Base-by-base conservation (phyloP, 2,888 invertebrate genomes). In the Panorpa germanica region DNA sequence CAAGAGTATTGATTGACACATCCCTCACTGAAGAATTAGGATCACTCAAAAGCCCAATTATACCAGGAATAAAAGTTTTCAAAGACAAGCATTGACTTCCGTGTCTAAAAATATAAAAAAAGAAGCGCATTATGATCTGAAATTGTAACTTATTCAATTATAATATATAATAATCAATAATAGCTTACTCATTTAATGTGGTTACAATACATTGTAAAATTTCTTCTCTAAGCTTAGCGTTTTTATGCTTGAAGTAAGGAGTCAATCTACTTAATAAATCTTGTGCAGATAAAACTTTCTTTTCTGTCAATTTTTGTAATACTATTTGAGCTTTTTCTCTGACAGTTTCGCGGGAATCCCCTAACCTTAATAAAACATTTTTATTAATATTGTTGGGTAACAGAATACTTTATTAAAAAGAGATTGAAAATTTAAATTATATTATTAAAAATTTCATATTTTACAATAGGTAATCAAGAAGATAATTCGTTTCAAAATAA, bases 151-250 rank as follows among this genome's bases (percentile, higher is more conserved):
- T 18, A 34, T 19, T 30, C 12, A 23, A 18, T 25, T 28, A 35
- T 14, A 19, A 24, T 30, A 23, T 12, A 34, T 18, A 30, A 35
- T 13, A 21, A 27, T 33, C 6, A 17, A 26, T 23, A 32, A 18
- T 32, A 25, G 54, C 75, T 70, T 54, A 86, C 80, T 77, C 74
- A 48, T 83, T 77, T 18, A 93, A 55, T 25, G 83, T 69, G 33
- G 76, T 71, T 37, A 81, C 76, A 40, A 93, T 69, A 41, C 82
- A 76, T 40, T 76, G 62, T 36, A 90, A 60, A 18, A 82, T 75
- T 53, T 91, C 91, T 48, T 93, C 90, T 31, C 90, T 57, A 19
- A 93, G 77, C 60, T 88, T 85, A 44, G 85, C 76, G 51, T 91
- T 86, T 58, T 91, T 91, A 59, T 93, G 91, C 41, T 66, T 63